A percentile compares a stretch with the other conserved stretches of the same genome.
Evolutionary conservation across 2,888 invertebrate genomes (phyloP).

Genomic region (Dolichomitus sp.): DNA sequence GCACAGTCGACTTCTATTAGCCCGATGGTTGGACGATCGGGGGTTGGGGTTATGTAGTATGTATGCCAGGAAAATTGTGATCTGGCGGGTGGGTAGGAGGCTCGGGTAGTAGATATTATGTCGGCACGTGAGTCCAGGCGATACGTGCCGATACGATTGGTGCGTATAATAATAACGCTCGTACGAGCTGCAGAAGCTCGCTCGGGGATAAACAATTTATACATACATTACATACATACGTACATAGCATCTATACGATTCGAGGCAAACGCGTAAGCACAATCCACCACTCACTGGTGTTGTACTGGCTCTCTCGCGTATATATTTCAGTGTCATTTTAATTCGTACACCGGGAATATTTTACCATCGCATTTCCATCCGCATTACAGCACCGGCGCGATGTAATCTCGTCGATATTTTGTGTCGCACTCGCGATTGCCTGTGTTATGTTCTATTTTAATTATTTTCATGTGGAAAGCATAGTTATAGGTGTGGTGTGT

Average conservation of each 20-base stretch:
- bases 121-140: conserved; percentile 61
- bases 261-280: conserved; percentile 31
- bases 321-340: conserved; percentile 85
- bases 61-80: conserved; percentile 57
- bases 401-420: conserved; percentile 85
- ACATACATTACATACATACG: conserved; percentile 54
- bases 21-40: conserved; percentile 57
- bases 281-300: conserved; percentile 35
- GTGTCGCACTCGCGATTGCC: conserved; percentile 73
- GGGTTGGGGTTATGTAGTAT: conserved; percentile 37
- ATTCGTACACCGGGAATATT: conserved; percentile 85
- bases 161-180: conserved; percentile 71
- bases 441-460: conserved; percentile 81
- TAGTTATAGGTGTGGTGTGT: conserved; percentile 37
- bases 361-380: conserved; percentile 85
- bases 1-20: conserved; percentile 66
- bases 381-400: conserved; percentile 79
- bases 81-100: conserved; percentile 16
- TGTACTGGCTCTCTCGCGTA: conserved; percentile 65
- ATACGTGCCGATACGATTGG: conserved; percentile 67
- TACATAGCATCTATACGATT: conserved; percentile 65
- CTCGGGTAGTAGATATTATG: conserved; percentile 56
- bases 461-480: conserved; percentile 75
- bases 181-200: conserved; percentile 79
- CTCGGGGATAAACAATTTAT: conserved; percentile 83